These are phyloP conservation scores for Erpobdella octoculata DNA, from an alignment of 2,888 invertebrate species.

Conservation along the genomic window DNA sequence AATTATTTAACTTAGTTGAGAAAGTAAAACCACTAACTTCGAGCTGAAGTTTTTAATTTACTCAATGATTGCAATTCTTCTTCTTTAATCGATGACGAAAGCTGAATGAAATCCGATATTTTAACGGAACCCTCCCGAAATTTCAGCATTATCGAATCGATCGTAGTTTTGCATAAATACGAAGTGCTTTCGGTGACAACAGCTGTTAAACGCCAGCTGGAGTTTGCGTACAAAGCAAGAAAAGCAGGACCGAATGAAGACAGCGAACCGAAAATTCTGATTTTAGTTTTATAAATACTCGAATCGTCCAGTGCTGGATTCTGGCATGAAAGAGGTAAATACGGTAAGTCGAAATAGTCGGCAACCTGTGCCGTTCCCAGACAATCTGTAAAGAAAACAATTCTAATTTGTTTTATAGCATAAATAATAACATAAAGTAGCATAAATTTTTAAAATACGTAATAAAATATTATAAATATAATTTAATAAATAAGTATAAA, in stretches of 20 bases:
- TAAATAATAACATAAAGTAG: too few species aligned
- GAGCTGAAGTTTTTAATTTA: background rate
- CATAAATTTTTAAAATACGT: background rate
- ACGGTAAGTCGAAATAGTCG: background rate
- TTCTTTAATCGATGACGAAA: background rate
- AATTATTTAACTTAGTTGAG: background rate
- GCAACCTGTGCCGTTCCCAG: background rate
- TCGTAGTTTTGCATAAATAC: background rate
- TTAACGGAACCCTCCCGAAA: background rate
- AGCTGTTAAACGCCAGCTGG: background rate
- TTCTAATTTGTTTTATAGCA: background rate
- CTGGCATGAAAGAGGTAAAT: constrained; percentile 2
- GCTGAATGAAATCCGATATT: background rate
- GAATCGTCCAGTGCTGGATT: constrained; percentile 4
- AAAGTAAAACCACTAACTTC: background rate
- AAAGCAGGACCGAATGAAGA: constrained; percentile 1
- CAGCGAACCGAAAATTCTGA: constrained; percentile 8
- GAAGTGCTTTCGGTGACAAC: background rate
- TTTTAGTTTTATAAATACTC: background rate
- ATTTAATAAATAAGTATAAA: background rate
- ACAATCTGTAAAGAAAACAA: background rate
- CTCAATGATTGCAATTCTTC: background rate
- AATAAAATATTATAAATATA: background rate
- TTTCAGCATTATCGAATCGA: background rate
- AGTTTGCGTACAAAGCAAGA: background rate